Evolutionary conservation across 2,797 vertebrate species (phyloP).

Genomic region (Schizopygopsis malacanthus): DNA sequence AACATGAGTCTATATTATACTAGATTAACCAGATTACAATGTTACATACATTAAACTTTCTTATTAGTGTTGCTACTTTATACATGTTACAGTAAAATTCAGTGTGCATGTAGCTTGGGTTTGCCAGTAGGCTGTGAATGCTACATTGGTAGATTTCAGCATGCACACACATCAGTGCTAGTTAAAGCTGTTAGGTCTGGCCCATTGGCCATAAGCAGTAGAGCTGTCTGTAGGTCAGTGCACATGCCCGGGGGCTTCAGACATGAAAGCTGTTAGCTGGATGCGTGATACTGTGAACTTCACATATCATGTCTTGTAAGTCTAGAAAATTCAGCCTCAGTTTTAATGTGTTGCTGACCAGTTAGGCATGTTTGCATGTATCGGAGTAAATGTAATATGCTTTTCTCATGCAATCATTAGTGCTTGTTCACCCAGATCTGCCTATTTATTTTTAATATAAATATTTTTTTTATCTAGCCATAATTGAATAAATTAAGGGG

Average conservation of each 20-base stretch:
- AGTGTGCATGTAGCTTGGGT: background rate
- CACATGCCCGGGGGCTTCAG: constrained; percentile 11
- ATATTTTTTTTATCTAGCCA: too few relatives aligned
- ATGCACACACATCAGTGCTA: constrained; percentile 10
- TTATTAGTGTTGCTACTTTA: background rate
- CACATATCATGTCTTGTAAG: background rate
- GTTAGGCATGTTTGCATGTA: background rate
- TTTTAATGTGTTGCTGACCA: constrained; percentile 1
- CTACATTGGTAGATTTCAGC: background rate
- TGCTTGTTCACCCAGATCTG: background rate
- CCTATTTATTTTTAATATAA: background rate
- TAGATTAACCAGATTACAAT: constrained; percentile 5
- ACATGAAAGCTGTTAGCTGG: constrained; percentile 24
- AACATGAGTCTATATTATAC: background rate
- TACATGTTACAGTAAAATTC: background rate
- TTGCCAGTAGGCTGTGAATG: background rate
- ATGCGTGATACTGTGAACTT: constrained; percentile 18
- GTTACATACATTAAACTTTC: constrained; percentile 1
- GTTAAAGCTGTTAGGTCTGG: constrained; percentile 9
- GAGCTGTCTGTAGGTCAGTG: constrained; percentile 13
- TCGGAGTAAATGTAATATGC: background rate
- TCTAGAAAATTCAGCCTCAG: background rate
- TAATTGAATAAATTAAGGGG: background rate
- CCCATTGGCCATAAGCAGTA: background rate
- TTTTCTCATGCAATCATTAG: background rate